A percentile compares a stretch with the other conserved stretches of the same genome.
phyloP scores from a whole-genome alignment of 2,888 invertebrate species.

The Dynastes grantii region DNA sequence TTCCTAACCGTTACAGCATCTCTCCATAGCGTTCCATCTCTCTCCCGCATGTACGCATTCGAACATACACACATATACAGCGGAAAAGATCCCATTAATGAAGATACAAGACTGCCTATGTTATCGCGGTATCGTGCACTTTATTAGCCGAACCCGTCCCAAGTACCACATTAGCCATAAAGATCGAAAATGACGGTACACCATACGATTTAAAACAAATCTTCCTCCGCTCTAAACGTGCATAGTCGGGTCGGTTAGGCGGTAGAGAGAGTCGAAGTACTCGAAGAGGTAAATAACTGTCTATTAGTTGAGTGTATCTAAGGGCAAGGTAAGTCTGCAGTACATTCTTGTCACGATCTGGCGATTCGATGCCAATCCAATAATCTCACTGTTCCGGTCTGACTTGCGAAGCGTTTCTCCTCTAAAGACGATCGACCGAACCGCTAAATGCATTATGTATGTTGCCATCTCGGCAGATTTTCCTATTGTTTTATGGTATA shows the following conservation, averaged over 20 bases:
- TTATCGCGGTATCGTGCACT: conserved; percentile 48
- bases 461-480: conserved; percentile 61
- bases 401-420: conserved; percentile 65
- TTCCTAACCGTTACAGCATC: conserved; percentile 39
- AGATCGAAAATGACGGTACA: conserved; percentile 49
- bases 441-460: conserved; percentile 62
- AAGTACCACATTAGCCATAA: conserved; percentile 48
- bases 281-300: conserved; percentile 50
- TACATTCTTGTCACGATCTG: conserved; percentile 66
- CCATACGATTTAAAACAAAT: conserved; percentile 49
- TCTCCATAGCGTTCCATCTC: conserved; percentile 9
- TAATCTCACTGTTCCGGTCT: conserved; percentile 71
- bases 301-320: conserved; percentile 57
- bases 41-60: conserved; percentile 17
- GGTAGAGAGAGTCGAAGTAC: conserved; percentile 41
- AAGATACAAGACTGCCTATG: conserved; percentile 46
- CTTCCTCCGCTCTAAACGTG: conserved; percentile 29
- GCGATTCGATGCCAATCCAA: conserved; percentile 71
- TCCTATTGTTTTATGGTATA: conserved; percentile 67
- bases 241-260: conserved; percentile 23
- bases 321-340: conserved; percentile 65
- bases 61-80: conserved; percentile 10
- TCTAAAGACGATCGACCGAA: conserved; percentile 57
- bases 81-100: conserved; percentile 45
- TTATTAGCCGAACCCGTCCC: conserved; percentile 42